Evolutionary conservation across 1,140 invertebrate genomes (phyloP), one percentile per base, ranked within the genome.

Genomic region (Hyposmocoma kahamanoa): DNA sequence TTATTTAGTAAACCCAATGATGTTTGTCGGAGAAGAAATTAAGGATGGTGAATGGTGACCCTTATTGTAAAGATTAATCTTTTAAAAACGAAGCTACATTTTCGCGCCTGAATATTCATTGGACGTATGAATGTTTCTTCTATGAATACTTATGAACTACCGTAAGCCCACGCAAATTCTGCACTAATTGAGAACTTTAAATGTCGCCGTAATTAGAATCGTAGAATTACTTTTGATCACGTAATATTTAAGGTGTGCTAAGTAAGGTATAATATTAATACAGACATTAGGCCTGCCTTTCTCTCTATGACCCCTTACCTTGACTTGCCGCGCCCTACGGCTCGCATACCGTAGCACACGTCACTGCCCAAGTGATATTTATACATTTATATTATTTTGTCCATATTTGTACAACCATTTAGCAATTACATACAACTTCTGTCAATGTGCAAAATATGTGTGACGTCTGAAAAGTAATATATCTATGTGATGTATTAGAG

Each of bases 271-370:
- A 56, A 65, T 56, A 59, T 64, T 65, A 62, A 64, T 55, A 55
- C 54, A 64, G 58, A 59, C 58, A 60, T 62, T 48, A 64, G 55
- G 57, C 56, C 47, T 63, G 60, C 76, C 73, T 76, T 77, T 77
- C 76, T 65, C 64, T 62, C 61, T 56, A 57, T 71, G 76, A 80
- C 76, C 76, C 61, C 72, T 80, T 53, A 60, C 76, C 76, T 80
- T 77, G 73, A 80, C 76, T 75, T 54, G 76, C 64, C 76, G 72
- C 76, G 73, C 76, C 76, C 70, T 73, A 60, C 51, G 51, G 55
- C 53, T 54, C 39, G 64, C 73, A 74, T 75, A 67, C 75, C 75
- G 58, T 50, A 47, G 47, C 54, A 65, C 56, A 71, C 71, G 71
- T 74, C 67, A 67, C 50, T 53, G 48, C 51, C 47, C 56, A 26